phyloP scores from a whole-genome alignment of 1,140 invertebrate genomes.

The Laupala kohalensis region DNA sequence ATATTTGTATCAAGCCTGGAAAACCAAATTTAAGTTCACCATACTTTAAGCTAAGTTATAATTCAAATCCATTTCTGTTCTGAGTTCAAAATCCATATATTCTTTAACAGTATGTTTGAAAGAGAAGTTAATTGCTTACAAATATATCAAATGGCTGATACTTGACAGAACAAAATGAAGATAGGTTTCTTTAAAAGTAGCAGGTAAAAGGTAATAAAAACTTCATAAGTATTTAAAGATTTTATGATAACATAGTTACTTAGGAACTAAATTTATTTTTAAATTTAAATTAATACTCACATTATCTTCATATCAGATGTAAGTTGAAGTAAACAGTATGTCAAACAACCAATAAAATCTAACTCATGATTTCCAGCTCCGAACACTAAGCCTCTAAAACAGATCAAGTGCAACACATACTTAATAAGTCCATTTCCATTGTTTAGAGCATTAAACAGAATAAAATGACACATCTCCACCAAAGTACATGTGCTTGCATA shows the following conservation, averaged over 20 bases:
- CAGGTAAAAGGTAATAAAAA: too few species aligned
- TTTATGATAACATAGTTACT: too few species aligned
- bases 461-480: too few species aligned
- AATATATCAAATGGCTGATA: neutral
- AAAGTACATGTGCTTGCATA: too few species aligned
- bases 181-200: too few species aligned
- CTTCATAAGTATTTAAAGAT: too few species aligned
- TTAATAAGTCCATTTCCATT: too few species aligned
- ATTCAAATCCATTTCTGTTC: too few species aligned
- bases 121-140: neutral
- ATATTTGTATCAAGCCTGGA: slow-evolving; percentile 51
- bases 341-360: slow-evolving; percentile 90
- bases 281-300: slow-evolving; percentile 20
- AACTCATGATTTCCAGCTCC: slow-evolving; percentile 88
- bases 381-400: slow-evolving; percentile 64
- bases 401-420: too few species aligned
- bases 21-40: slow-evolving; percentile 2
- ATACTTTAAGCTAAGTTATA: neutral
- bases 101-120: too few species aligned
- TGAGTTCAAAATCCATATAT: too few species aligned
- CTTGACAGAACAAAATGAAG: neutral
- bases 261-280: neutral
- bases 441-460: too few species aligned
- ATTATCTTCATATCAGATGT: slow-evolving; percentile 81
- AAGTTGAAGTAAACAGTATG: slow-evolving; percentile 87